Base-by-base conservation (phyloP, 2,888 invertebrate genomes). In the Diaperis boleti region DNA sequence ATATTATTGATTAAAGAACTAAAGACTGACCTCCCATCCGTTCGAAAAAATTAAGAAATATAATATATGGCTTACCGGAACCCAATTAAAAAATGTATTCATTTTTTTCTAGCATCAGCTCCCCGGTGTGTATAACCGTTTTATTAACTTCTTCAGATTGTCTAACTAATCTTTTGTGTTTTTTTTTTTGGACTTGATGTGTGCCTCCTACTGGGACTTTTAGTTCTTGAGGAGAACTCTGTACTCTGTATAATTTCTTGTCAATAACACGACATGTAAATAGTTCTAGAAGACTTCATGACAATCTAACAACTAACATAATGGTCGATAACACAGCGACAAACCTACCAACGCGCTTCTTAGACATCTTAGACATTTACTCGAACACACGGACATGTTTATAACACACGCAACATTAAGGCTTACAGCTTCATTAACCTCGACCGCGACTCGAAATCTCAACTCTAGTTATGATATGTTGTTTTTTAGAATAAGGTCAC, bases 401-500 rank as follows among this genome's bases (percentile, higher is more conserved):
- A n/a, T n/a, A n/a, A n/a, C n/a, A 56, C 56, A 59, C 49, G n/a
- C 49, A 47, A 44, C 42, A 31, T 18, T 49, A 20, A 10, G 26
- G 56, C 63, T 54, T 57, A 45, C 39, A 37, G 44, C 55, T 55
- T 66, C 47, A 42, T 55, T 42, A 45, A 52, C 20, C 18, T 60
- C 35, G 37, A 33, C 57, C 42, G 35, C 47, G 45, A 45, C 10
- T 8, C 3, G n/a, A 5, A 2, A 26, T 26, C 37, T 14, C 11
- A 31, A 39, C 17, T 1, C n/a, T 22, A 7, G 22, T 26, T 59
- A 22, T 49, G 49, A 59, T 49, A 39, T 39, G 14, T 59, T 65
- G 56, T 62, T 35, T 68, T 83, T 76, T 88, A 92, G 90, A 92
- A 91, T 74, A 92, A 92, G 84, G 92, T 93, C 70, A 92, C 92